Evolutionary conservation across 2,888 invertebrate species (phyloP).

Genomic region (Drosophila peninsularis): DNA sequence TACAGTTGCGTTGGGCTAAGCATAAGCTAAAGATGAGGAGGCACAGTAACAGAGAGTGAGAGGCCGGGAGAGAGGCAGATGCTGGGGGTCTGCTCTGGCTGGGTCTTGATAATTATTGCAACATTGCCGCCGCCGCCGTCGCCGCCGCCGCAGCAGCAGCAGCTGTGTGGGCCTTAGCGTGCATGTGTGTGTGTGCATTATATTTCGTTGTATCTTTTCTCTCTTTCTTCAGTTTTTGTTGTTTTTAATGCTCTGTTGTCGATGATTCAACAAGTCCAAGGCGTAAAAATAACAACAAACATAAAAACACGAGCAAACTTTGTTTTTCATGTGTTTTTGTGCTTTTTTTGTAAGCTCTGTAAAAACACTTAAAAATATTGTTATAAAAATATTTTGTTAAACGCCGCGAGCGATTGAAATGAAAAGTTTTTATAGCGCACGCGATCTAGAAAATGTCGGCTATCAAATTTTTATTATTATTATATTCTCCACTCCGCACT

Average conservation of each 20-base stretch:
- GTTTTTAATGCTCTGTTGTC: slow-evolving; percentile 64
- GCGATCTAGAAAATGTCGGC: slow-evolving; percentile 34
- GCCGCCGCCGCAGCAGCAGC: slow-evolving; percentile 22
- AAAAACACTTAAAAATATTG: slow-evolving; percentile 68
- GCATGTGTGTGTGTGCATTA: slow-evolving; percentile 38
- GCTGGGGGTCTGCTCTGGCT: slow-evolving; percentile 22
- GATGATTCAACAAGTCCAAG: slow-evolving; percentile 69
- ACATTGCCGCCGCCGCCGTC: slow-evolving; percentile 42
- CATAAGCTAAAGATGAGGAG: slow-evolving; percentile 1
- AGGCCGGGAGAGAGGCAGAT: background rate
- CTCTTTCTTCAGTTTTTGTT: slow-evolving; percentile 24
- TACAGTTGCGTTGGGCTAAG: slow-evolving; percentile 35
- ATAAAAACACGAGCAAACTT: slow-evolving; percentile 28
- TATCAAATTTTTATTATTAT: slow-evolving; percentile 33
- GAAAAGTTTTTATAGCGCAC: slow-evolving; percentile 46
- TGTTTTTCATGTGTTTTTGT: background rate
- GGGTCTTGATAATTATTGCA: slow-evolving; percentile 70
- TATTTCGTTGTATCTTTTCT: slow-evolving; percentile 51
- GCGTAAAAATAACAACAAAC: slow-evolving; percentile 67
- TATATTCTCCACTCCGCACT: slow-evolving; percentile 1
- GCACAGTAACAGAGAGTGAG: background rate
- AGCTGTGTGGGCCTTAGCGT: slow-evolving; percentile 9
- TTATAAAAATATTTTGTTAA: slow-evolving; percentile 70
- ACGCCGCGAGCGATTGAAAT: slow-evolving; percentile 33
- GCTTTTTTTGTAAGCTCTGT: slow-evolving; percentile 40